phyloP scores from a whole-genome alignment of 2,888 invertebrate genomes.

The Drosophila suboccidentalis region DNA sequence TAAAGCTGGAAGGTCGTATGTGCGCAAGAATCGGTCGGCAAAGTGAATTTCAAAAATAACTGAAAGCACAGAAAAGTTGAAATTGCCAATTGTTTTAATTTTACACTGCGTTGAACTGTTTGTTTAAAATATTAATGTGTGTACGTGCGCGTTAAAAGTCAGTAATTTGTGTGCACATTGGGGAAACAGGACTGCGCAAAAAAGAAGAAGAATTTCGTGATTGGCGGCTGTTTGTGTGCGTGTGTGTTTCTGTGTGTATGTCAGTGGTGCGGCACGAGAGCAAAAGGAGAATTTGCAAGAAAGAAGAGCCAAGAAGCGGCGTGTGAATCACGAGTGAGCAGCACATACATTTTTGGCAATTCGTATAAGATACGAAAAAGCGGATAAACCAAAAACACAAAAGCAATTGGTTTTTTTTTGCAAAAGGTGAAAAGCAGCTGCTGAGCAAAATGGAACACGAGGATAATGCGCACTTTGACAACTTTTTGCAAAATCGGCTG shows the following conservation, averaged over 20 bases:
- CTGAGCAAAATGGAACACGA: conserved; percentile 81
- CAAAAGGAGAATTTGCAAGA: conserved; percentile 70
- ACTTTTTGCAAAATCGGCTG: conserved; percentile 79
- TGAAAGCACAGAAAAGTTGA: conserved; percentile 44
- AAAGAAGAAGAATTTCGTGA: conserved; percentile 59
- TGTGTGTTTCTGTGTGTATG: conserved; percentile 59
- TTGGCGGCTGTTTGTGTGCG: conserved; percentile 62
- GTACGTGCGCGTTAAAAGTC: conserved; percentile 44
- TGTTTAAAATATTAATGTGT: conserved; percentile 48
- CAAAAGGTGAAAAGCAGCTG: conserved; percentile 41
- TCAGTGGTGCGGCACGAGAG: conserved; percentile 63
- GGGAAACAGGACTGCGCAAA: conserved; percentile 60
- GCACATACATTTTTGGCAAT: conserved; percentile 42
- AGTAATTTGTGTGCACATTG: conserved; percentile 43
- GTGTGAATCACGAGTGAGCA: conserved; percentile 71
- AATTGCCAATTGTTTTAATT: conserved; percentile 45
- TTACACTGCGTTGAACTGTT: conserved; percentile 47
- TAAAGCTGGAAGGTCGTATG: conserved; percentile 64
- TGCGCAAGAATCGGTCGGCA: conserved; percentile 66
- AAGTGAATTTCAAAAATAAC: conserved; percentile 61
- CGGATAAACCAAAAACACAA: conserved; percentile 16
- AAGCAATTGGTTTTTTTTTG: conserved; percentile 51
- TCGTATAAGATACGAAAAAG: conserved; percentile 37
- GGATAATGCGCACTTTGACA: conserved; percentile 80
- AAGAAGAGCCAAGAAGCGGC: conserved; percentile 59